These are phyloP conservation scores for Drosophila longiperda DNA, from an alignment of 2,888 invertebrate genomes.

Conservation along the genomic window DNA sequence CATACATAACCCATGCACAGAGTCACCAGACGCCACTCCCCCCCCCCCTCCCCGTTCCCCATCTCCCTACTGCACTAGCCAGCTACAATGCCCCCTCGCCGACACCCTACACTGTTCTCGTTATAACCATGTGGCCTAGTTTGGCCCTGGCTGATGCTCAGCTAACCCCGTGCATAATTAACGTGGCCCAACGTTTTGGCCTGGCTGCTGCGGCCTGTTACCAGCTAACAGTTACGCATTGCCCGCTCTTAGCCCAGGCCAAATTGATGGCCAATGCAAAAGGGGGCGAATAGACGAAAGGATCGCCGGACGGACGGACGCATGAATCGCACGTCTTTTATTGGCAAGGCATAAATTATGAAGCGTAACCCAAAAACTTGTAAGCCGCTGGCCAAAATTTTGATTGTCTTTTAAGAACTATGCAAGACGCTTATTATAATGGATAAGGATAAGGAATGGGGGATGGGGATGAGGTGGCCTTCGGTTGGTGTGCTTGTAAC, in stretches of 20 bases:
- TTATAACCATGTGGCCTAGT: conserved; percentile 74
- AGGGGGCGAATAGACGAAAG: conserved; percentile 2
- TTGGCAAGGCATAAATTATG: conserved; percentile 77
- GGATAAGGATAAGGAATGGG: not conserved
- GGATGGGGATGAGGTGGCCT: not conserved
- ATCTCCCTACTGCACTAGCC: conserved; percentile 17
- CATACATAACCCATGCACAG: conserved; percentile 76
- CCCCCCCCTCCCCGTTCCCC: not conserved
- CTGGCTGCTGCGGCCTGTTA: conserved; percentile 33
- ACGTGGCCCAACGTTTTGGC: conserved; percentile 61
- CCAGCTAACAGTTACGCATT: conserved; percentile 57
- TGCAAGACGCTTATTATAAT: conserved; percentile 30
- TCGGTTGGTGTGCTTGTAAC: not conserved
- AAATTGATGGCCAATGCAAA: conserved; percentile 69
- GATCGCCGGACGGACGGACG: not conserved
- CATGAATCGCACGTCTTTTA: conserved; percentile 59
- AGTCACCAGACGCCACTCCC: conserved; percentile 14
- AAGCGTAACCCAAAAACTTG: conserved; percentile 63
- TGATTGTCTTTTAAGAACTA: conserved; percentile 69
- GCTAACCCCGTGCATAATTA: conserved; percentile 70
- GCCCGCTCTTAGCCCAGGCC: conserved; percentile 55
- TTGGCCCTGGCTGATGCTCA: conserved; percentile 67
- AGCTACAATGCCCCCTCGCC: conserved; percentile 10
- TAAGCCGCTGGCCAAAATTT: conserved; percentile 75
- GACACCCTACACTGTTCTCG: not conserved